Evolutionary conservation across 2,888 invertebrate species (phyloP).

Genomic region (Odontomyia ornata): DNA sequence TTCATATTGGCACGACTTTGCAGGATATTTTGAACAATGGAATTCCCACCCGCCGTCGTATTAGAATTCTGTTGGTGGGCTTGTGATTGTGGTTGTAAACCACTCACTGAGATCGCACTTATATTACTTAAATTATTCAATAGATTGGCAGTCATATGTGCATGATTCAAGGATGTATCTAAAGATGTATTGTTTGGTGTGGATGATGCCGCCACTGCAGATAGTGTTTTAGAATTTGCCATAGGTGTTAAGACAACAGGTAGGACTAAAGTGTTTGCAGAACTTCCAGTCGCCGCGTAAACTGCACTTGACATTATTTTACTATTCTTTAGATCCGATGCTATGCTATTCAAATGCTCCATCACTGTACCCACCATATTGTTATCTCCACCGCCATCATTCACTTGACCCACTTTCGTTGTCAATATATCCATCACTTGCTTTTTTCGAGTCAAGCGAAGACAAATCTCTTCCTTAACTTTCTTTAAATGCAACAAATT

Average conservation of each 20-base stretch:
- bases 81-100: neutral
- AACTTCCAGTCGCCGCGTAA: neutral
- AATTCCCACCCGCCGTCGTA: neutral
- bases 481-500: slow-evolving; percentile 83
- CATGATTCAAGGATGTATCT: slow-evolving; percentile 7
- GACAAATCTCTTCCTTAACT: slow-evolving; percentile 82
- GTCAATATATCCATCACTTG: slow-evolving; percentile 67
- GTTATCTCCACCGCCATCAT: slow-evolving; percentile 21
- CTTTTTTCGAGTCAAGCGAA: slow-evolving; percentile 75
- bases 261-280: neutral
- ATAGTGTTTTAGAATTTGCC: neutral
- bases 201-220: slow-evolving; percentile 22
- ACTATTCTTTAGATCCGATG: neutral
- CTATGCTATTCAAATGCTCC: slow-evolving; percentile 1
- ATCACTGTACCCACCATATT: neutral
- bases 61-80: neutral
- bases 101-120: slow-evolving; percentile 28
- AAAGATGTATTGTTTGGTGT: neutral
- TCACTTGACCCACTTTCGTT: slow-evolving; percentile 54
- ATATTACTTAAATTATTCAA: slow-evolving; percentile 39
- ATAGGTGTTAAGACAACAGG: slow-evolving; percentile 8
- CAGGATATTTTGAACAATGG: slow-evolving; percentile 55
- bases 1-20: slow-evolving; percentile 59
- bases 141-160: neutral
- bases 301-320: neutral